These are phyloP conservation scores for Aegotheles bennettii DNA, from an alignment of 2,113 vertebrate species.

Conservation along the genomic window DNA sequence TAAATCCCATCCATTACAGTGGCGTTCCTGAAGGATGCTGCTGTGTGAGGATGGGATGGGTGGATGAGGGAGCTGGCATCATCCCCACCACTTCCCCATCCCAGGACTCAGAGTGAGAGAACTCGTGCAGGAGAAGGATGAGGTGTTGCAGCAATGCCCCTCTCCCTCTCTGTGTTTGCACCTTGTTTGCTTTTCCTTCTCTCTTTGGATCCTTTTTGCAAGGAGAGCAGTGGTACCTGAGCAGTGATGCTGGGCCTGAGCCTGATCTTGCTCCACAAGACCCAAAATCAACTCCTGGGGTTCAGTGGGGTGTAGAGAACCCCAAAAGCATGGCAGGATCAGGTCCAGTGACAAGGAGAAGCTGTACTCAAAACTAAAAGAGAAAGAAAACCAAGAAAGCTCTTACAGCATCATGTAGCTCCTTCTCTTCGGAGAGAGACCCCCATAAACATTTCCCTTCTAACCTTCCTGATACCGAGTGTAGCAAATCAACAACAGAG, in stretches of 20 bases:
- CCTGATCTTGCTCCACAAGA: background rate
- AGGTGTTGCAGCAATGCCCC: background rate
- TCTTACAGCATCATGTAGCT: rapidly evolving
- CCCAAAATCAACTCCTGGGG: background rate
- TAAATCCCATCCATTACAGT: background rate
- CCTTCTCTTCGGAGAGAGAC: background rate
- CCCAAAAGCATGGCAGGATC: background rate
- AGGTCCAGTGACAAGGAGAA: background rate
- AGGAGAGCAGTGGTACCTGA: background rate
- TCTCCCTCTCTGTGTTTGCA: background rate
- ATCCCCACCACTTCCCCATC: background rate
- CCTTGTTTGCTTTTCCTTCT: background rate
- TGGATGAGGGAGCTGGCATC: background rate
- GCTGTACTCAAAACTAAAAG: background rate
- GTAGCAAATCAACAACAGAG: slow-evolving; percentile 28
- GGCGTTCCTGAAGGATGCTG: background rate
- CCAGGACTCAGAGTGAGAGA: background rate
- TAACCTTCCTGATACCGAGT: background rate
- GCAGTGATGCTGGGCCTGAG: background rate
- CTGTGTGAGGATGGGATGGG: background rate
- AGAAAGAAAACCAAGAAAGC: background rate
- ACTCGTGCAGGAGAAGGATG: background rate
- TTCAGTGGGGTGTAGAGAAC: background rate
- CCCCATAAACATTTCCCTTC: background rate
- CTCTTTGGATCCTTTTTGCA: background rate